Evolutionary conservation across 2,888 invertebrate genomes (phyloP).

Genomic region (Cheilosia vernalis): DNA sequence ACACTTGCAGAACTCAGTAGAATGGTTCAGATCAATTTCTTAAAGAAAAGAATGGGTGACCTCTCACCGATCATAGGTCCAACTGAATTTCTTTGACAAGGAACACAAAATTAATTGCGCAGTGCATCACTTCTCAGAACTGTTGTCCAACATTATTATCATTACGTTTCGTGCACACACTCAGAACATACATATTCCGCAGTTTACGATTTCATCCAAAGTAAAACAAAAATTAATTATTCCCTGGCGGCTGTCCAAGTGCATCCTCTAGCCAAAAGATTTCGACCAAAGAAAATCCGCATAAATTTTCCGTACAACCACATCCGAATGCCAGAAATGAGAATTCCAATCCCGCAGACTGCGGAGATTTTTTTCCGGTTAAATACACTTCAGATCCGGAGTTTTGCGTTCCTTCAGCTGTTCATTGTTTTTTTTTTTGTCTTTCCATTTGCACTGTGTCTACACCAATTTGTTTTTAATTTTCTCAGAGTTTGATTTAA

Average conservation of each 20-base stretch:
- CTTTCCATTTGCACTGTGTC: neutral
- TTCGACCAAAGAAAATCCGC: slow-evolving; percentile 73
- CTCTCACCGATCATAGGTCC: slow-evolving; percentile 9
- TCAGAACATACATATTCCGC: slow-evolving; percentile 21
- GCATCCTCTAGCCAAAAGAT: slow-evolving; percentile 70
- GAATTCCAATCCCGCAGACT: slow-evolving; percentile 66
- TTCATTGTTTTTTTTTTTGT: slow-evolving; percentile 1
- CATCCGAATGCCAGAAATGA: slow-evolving; percentile 66
- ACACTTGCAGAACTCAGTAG: too few species aligned
- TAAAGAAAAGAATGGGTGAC: neutral
- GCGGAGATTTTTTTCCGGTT: slow-evolving; percentile 58
- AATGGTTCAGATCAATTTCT: too few species aligned
- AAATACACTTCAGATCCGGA: slow-evolving; percentile 48
- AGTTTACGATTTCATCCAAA: slow-evolving; percentile 68
- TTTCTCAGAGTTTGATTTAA: slow-evolving; percentile 57
- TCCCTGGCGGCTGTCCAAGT: slow-evolving; percentile 68
- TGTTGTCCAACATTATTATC: slow-evolving; percentile 54
- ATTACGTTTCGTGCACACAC: slow-evolving; percentile 31
- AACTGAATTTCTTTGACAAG: slow-evolving; percentile 29
- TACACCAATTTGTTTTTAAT: slow-evolving; percentile 11
- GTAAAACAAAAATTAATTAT: slow-evolving; percentile 75
- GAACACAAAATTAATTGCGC: slow-evolving; percentile 59
- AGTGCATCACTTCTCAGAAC: slow-evolving; percentile 52
- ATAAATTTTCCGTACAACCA: slow-evolving; percentile 70
- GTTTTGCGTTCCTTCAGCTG: slow-evolving; percentile 17